These are phyloP conservation scores for Augochlorella aurata DNA, from an alignment of 2,888 invertebrate species.

Conservation along the genomic window DNA sequence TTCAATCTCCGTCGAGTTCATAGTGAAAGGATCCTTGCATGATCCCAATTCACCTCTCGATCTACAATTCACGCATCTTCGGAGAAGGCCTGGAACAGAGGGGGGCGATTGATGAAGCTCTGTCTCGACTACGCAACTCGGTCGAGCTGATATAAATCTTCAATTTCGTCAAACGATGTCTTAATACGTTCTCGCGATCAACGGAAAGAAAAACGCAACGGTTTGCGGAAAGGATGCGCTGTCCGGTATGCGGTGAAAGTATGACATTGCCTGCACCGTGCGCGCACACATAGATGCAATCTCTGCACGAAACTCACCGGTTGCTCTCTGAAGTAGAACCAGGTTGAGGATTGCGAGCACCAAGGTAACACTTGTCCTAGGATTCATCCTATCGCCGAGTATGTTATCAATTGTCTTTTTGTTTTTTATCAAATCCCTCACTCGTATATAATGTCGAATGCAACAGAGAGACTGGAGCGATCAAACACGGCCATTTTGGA, in stretches of 20 bases:
- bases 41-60: conserved; percentile 94
- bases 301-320: conserved; percentile 63
- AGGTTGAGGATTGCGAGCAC: conserved; percentile 55
- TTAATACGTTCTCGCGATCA: conserved; percentile 10
- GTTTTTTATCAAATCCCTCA: conserved; percentile 16
- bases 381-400: conserved; percentile 59
- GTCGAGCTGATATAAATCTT: background rate
- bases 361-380: conserved; percentile 35
- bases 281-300: conserved; percentile 24
- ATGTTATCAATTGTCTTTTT: background rate
- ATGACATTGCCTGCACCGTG: conserved; percentile 41
- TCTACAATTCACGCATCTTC: conserved; percentile 92
- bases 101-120: background rate
- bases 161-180: conserved; percentile 15
- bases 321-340: conserved; percentile 46
- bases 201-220: background rate
- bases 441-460: conserved; percentile 13
- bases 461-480: conserved; percentile 41
- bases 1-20: conserved; percentile 90
- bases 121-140: background rate
- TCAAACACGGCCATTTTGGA: conserved; percentile 77
- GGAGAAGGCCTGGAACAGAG: conserved; percentile 84
- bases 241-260: conserved; percentile 59
- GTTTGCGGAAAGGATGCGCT: conserved; percentile 42
- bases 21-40: conserved; percentile 93